Conservation (phyloP, 2,797 vertebrate genomes). For the Chromis chromis region DNA sequence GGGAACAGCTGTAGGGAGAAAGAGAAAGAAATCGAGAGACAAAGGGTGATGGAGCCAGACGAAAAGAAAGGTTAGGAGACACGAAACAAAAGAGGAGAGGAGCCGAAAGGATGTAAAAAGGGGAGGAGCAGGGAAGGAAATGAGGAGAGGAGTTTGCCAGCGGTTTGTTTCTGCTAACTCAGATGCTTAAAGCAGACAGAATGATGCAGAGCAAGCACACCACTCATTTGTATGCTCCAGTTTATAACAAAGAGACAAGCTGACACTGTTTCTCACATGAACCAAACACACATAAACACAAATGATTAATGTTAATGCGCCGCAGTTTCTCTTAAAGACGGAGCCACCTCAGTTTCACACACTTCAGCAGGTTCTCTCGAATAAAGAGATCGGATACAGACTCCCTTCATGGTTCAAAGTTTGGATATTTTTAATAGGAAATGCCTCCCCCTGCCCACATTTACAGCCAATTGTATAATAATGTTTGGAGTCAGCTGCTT, state of each 20-base stretch:
- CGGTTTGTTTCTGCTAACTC: slow-evolving; percentile 49
- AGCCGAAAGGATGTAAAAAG: background rate
- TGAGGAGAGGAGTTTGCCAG: slow-evolving; percentile 1
- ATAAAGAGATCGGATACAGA: slow-evolving; percentile 30
- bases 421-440: slow-evolving; percentile 44
- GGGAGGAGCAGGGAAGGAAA: background rate
- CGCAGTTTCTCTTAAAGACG: slow-evolving; percentile 22
- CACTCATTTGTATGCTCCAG: slow-evolving; percentile 57
- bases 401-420: slow-evolving; percentile 38
- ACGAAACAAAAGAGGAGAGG: background rate
- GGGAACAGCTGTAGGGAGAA: slow-evolving; percentile 41
- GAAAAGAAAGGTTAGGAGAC: slow-evolving; percentile 5
- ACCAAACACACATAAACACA: slow-evolving; percentile 10
- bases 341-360: slow-evolving; percentile 35
- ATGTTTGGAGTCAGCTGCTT: slow-evolving; percentile 52
- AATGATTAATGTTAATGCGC: slow-evolving; percentile 52
- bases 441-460: slow-evolving; percentile 11
- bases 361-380: slow-evolving; percentile 52
- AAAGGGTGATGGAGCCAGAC: slow-evolving; percentile 6
- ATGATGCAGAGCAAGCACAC: slow-evolving; percentile 46
- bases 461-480: slow-evolving; percentile 30
- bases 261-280: slow-evolving; percentile 31
- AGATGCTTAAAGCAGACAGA: slow-evolving; percentile 42
- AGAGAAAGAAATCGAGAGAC: slow-evolving; percentile 1
- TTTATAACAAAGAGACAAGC: slow-evolving; percentile 60